A percentile compares a stretch with the other conserved stretches of the same genome.
These are phyloP conservation scores for Actinopyga echinites DNA, from an alignment of 53 echinoderm and acorn worm species.

Conservation along the genomic window DNA sequence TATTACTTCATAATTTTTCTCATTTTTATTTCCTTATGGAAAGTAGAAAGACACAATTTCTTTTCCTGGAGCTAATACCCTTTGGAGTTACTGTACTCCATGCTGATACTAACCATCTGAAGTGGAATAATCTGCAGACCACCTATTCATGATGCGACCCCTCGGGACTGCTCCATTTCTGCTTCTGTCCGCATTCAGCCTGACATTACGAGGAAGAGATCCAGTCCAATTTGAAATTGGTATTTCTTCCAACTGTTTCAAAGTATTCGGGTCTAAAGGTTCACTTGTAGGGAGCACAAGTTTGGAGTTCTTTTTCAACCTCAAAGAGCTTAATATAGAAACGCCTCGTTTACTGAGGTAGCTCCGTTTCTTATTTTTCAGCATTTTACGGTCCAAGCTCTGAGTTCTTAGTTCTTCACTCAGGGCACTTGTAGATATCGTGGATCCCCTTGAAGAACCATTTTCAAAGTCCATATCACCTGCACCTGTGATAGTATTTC, in stretches of 20 bases:
- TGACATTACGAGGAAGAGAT: constrained; percentile 34
- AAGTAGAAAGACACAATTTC: too few species aligned
- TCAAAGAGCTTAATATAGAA: constrained; percentile 24
- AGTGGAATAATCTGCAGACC: constrained; percentile 36
- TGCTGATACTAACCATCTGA: constrained; percentile 30
- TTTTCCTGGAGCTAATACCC: too few species aligned
- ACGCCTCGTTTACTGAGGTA: constrained; percentile 26
- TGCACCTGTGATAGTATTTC: constrained; percentile 77
- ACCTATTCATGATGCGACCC: constrained; percentile 43
- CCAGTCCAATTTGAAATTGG: constrained; percentile 37
- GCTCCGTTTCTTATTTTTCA: constrained; percentile 21
- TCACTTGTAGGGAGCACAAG: constrained; percentile 17
- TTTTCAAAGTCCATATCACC: constrained; percentile 59
- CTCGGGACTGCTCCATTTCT: constrained; percentile 5
- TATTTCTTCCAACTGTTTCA: constrained; percentile 18
- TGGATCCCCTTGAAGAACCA: constrained; percentile 46
- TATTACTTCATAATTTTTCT: too few species aligned
- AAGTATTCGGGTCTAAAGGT: background rate
- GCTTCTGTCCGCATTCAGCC: constrained; percentile 2
- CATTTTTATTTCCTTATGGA: too few species aligned
- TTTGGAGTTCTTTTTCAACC: constrained; percentile 30
- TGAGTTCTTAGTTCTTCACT: constrained; percentile 77
- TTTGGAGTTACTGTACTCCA: too few species aligned
- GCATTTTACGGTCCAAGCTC: constrained; percentile 80
- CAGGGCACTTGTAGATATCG: constrained; percentile 55